A percentile compares a stretch with the other conserved stretches of the same genome.
Conservation (phyloP, 1,140 invertebrate genomes). For the Solen grandis region DNA sequence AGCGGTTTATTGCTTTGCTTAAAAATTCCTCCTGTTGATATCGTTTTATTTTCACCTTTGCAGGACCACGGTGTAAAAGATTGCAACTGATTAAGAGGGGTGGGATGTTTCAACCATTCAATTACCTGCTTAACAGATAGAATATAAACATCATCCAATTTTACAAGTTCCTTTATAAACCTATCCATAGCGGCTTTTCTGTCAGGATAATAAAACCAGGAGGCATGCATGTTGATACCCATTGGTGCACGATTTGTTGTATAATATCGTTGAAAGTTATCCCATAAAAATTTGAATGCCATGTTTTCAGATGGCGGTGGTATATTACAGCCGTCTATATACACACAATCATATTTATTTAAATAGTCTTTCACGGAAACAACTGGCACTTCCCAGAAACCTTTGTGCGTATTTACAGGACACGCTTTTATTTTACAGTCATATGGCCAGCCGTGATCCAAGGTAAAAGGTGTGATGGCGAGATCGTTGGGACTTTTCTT, state of each 20-base stretch:
- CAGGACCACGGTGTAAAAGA: constrained; percentile 67
- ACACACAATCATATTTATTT: constrained; percentile 65
- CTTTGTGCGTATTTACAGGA: constrained; percentile 60
- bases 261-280: constrained; percentile 72
- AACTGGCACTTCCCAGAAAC: constrained; percentile 74
- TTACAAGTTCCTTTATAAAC: constrained; percentile 65
- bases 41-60: constrained; percentile 12
- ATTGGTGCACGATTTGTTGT: constrained; percentile 67
- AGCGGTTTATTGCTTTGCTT: too few relatives aligned
- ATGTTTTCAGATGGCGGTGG: constrained; percentile 61
- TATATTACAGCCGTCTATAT: constrained; percentile 64
- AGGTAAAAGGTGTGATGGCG: constrained; percentile 67
- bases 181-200: constrained; percentile 66
- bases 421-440: constrained; percentile 71
- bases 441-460: constrained; percentile 68
- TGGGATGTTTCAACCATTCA: constrained; percentile 70
- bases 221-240: constrained; percentile 70
- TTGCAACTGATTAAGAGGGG: constrained; percentile 56
- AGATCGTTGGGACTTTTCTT: constrained; percentile 44
- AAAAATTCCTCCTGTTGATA: too few relatives aligned
- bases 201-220: constrained; percentile 68
- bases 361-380: constrained; percentile 65
- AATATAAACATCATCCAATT: constrained; percentile 70
- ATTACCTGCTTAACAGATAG: constrained; percentile 70
- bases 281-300: constrained; percentile 65